Percentiles rank a stretch among this genome's conserved stretches.
Evolutionary conservation across 2,888 invertebrate species (phyloP).

Genomic region (Smittia aterrima): DNA sequence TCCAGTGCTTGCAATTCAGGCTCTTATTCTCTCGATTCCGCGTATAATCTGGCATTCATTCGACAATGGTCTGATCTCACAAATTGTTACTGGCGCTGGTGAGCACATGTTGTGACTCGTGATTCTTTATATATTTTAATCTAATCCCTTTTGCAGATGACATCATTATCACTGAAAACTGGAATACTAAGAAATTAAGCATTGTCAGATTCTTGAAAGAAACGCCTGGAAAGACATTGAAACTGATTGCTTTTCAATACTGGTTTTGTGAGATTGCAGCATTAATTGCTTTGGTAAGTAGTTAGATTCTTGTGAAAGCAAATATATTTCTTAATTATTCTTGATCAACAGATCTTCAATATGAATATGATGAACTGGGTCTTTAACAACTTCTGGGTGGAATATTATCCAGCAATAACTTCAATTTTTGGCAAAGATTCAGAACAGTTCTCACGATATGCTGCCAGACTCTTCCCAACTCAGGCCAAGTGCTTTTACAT

Average conservation of each 20-base stretch:
- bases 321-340: not conserved
- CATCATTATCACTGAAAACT: not conserved
- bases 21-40: not conserved
- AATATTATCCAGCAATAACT: not conserved
- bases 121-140: not conserved
- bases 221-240: not conserved
- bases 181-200: not conserved
- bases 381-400: not conserved
- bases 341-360: not conserved
- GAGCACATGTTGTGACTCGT: not conserved
- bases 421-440: not conserved
- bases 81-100: not conserved
- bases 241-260: not conserved
- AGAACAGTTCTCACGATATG: not conserved
- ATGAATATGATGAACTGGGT: not conserved
- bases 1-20: not conserved
- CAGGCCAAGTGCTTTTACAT: constrained; percentile 16
- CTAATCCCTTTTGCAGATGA: not conserved
- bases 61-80: not conserved
- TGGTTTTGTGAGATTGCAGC: not conserved
- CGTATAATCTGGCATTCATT: not conserved
- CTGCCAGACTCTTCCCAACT: not conserved
- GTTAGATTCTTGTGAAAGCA: not conserved
- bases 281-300: not conserved
- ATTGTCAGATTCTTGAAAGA: not conserved